Evolutionary conservation across 2,888 invertebrate genomes (phyloP).

Genomic region (Rhagophthalmus giganteus): DNA sequence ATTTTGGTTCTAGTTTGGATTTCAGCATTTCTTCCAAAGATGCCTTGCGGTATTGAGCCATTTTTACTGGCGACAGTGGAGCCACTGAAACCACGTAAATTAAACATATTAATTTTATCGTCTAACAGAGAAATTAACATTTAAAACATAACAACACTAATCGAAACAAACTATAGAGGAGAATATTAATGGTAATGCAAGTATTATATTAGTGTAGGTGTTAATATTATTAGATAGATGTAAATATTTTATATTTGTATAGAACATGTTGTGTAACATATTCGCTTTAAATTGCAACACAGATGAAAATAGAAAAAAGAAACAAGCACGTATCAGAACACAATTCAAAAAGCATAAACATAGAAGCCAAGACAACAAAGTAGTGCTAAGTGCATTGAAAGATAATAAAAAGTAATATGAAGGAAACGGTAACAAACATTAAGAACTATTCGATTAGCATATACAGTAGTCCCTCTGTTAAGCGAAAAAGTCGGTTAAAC

Average conservation of each 20-base stretch:
- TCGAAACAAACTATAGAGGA: background rate
- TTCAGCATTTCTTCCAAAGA: constrained; percentile 61
- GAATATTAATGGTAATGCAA: background rate
- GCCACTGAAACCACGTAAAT: constrained; percentile 61
- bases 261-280: background rate
- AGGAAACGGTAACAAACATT: background rate
- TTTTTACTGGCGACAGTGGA: constrained; percentile 71
- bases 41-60: constrained; percentile 66
- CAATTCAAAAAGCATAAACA: background rate
- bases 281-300: background rate
- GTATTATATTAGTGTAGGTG: background rate
- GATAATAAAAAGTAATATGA: background rate
- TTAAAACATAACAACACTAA: background rate
- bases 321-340: background rate
- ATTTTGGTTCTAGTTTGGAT: constrained; percentile 47
- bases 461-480: too few relatives aligned
- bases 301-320: background rate
- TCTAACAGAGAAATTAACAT: background rate
- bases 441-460: background rate
- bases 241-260: background rate
- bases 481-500: too few relatives aligned
- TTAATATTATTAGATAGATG: background rate
- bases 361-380: background rate
- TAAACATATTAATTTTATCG: background rate
- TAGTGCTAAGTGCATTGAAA: background rate